Percentiles rank a stretch among this genome's conserved stretches.
These are phyloP conservation scores for Cichladusa arquata DNA, from an alignment of 2,113 vertebrate genomes.

Conservation along the genomic window DNA sequence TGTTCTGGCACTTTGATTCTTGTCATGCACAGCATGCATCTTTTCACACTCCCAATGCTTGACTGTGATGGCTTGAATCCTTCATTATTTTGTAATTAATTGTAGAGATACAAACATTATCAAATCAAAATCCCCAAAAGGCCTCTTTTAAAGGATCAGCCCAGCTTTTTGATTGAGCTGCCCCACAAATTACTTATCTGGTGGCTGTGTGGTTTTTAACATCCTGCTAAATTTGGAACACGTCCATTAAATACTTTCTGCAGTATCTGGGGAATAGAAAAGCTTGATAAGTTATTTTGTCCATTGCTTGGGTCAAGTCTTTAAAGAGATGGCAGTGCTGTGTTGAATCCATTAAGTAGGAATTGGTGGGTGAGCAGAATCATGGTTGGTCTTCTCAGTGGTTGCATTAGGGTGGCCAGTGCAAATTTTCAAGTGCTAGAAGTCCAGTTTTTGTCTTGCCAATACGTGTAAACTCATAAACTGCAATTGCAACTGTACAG, in stretches of 20 bases:
- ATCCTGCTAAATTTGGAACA: conserved; percentile 60
- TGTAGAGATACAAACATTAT: conserved; percentile 32
- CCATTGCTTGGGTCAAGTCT: not conserved
- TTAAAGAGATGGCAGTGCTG: not conserved
- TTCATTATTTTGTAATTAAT: conserved; percentile 48
- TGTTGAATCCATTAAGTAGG: not conserved
- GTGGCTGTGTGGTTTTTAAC: conserved; percentile 58
- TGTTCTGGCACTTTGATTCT: conserved; percentile 23
- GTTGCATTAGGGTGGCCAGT: not conserved
- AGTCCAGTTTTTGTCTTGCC: not conserved
- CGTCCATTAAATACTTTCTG: conserved; percentile 46
- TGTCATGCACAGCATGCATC: conserved; percentile 17
- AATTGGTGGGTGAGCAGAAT: not conserved
- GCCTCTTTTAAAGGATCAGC: conserved; percentile 5
- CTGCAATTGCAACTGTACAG: conserved; percentile 31
- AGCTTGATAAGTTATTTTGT: not conserved
- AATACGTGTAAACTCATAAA: not conserved
- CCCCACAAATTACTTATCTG: conserved; percentile 51
- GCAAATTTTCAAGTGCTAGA: not conserved
- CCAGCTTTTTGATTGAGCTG: conserved; percentile 51
- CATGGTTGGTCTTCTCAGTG: not conserved
- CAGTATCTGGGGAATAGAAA: conserved; percentile 30
- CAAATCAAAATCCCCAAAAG: conserved; percentile 32
- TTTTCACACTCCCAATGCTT: not conserved
- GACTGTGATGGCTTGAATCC: conserved; percentile 3